These are phyloP conservation scores for Cryptotis parvus DNA, from an alignment of 2,113 vertebrate species.

Conservation along the genomic window DNA sequence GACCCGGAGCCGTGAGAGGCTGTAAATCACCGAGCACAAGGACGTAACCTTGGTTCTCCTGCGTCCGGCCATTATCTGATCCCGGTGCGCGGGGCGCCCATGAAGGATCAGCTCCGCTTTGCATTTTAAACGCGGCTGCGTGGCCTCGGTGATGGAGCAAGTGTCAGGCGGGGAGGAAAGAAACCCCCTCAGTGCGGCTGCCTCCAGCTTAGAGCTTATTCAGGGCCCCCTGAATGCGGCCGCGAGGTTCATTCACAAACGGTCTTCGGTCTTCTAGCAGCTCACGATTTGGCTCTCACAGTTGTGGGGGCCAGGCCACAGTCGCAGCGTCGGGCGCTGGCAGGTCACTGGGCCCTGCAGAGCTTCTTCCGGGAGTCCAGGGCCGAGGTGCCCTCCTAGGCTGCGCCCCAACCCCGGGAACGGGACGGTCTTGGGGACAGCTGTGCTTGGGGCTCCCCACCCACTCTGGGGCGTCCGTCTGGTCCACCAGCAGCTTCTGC, in stretches of 20 bases:
- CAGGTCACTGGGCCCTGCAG: neutral
- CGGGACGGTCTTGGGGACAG: rapidly evolving
- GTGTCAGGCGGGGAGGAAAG: neutral
- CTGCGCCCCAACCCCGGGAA: too few relatives aligned
- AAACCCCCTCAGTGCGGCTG: neutral
- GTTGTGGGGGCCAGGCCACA: neutral
- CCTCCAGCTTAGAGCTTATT: neutral
- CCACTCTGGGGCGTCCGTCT: neutral
- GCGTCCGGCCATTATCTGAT: constrained; percentile 74
- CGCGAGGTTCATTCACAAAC: neutral
- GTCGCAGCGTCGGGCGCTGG: neutral
- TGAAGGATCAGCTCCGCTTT: constrained; percentile 81
- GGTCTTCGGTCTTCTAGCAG: constrained; percentile 38
- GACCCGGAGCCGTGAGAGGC: neutral
- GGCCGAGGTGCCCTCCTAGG: neutral
- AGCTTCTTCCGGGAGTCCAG: neutral
- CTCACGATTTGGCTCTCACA: constrained; percentile 20
- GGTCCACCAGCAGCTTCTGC: neutral
- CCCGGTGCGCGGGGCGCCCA: constrained; percentile 55
- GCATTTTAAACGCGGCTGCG: constrained; percentile 64
- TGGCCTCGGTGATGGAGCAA: constrained; percentile 50
- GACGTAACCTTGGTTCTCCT: constrained; percentile 82
- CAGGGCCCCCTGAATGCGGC: neutral
- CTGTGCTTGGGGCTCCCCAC: rapidly evolving
- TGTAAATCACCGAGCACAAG: constrained; percentile 83